Evolutionary conservation across 2,797 vertebrate genomes (phyloP), one percentile per base, ranked within the genome.

Genomic region (Lindbergichthys nudifrons): DNA sequence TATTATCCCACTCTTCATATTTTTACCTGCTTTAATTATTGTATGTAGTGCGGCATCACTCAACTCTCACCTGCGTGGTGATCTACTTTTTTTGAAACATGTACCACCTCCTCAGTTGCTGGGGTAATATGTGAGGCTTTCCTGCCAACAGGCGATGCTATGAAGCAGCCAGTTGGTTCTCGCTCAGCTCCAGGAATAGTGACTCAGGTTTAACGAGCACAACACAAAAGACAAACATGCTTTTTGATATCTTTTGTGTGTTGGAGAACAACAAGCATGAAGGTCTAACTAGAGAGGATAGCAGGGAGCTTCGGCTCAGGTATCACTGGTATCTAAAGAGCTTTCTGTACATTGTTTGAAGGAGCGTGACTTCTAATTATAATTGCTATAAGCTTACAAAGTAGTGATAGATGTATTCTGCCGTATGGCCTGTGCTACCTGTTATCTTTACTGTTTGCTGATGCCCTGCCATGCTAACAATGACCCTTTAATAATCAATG

Each of bases 171-270:
- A 65, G 74, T 77, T 52, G 32, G 59, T 47, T 78, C 36, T 21
- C 26, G 26, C 65, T 80, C 75, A 41, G 76, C 76, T 81, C 81
- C 86, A 82, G 77, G 73, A 87, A 81, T 47, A 81, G 75, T 87
- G 89, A 91, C 77, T 92, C 87, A 87, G 75, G 56, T 63, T 87
- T 79, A 73, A 78, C 59, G 83, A 73, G 50, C 68, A 66, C 26
- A 51, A 32, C 32, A 32, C 5, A 50, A 64, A 69, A 66, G 58
- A 71, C 58, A 74, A 80, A 72, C 19, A 12, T 66, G 42, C 50
- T 45, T 70, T 67, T 32, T 66, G 51, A 80, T 67, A 61, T 48
- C 13, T 48, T 77, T 63, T 46, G 32, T 79, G 51, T 79, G 74
- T 64, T 66, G 65, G 60, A 79, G 41, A 71, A 51, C 26, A 48